These are phyloP conservation scores for Microtus ochrogaster DNA, from an alignment of 2,113 vertebrate genomes.

Conservation along the genomic window DNA sequence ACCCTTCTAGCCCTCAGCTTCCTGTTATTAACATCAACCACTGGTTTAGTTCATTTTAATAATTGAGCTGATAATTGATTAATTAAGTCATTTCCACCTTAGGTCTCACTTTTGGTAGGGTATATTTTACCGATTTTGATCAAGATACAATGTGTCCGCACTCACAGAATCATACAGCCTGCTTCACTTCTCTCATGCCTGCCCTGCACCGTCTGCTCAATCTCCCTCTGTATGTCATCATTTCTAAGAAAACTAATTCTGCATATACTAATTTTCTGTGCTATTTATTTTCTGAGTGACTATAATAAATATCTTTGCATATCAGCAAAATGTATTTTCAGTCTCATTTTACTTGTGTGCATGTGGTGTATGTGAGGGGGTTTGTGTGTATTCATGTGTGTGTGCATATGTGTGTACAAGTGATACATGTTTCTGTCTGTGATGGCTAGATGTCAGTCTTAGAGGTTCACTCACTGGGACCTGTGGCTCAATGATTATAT, in stretches of 20 bases:
- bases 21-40: too few species aligned
- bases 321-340: neutral
- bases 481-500: neutral
- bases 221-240: neutral
- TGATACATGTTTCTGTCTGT: neutral
- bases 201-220: neutral
- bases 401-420: neutral
- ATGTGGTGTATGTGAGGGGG: neutral
- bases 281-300: neutral
- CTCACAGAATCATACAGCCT: neutral
- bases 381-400: rapidly evolving
- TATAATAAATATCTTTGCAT: neutral
- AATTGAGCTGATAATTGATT: neutral
- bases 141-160: neutral
- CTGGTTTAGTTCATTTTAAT: neutral
- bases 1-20: too few species aligned
- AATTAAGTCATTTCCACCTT: neutral
- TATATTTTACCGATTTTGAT: neutral
- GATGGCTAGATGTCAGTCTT: neutral
- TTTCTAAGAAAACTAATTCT: neutral
- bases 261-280: neutral
- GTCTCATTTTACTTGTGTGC: neutral
- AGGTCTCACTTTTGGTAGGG: neutral
- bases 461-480: neutral
- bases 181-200: neutral